phyloP scores from a whole-genome alignment of 2,113 vertebrate species.

The Procapra przewalskii region DNA sequence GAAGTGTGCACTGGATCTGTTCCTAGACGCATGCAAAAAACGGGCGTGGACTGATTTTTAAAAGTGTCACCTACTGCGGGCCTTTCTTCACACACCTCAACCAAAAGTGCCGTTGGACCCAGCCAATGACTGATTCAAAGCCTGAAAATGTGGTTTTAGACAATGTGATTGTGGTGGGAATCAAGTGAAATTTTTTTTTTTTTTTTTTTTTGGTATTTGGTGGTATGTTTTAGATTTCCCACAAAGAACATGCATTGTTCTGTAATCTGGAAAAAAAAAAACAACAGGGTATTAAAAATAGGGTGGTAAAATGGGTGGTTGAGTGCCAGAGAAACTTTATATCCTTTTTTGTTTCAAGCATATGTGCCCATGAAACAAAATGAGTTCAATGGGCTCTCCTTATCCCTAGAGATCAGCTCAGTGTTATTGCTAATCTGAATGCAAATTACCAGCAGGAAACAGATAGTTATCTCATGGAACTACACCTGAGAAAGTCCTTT shows the following conservation, averaged over 20 bases:
- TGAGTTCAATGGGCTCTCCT: background rate
- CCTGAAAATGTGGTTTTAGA: constrained; percentile 22
- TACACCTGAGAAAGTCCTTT: constrained; percentile 62
- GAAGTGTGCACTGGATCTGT: background rate
- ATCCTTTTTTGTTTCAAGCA: constrained; percentile 33
- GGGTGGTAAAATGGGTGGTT: background rate
- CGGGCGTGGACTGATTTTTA: background rate
- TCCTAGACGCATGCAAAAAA: background rate
- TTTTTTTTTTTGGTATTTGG: background rate
- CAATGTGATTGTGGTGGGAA: background rate
- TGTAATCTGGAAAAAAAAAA: background rate
- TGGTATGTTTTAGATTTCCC: constrained; percentile 9
- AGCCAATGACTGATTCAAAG: background rate
- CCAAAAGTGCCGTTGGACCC: background rate
- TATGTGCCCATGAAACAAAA: background rate
- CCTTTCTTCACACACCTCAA: background rate
- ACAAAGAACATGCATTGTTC: background rate
- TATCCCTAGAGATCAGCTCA: background rate
- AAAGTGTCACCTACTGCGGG: background rate
- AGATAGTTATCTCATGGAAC: background rate
- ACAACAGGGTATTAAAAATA: background rate
- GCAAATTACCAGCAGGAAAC: background rate
- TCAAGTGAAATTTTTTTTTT: constrained; percentile 28
- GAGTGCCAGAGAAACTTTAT: background rate
- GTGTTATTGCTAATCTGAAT: constrained; percentile 28